phyloP scores from a whole-genome alignment of 64 coral and sea anemone genomes.

The Actinia equina region DNA sequence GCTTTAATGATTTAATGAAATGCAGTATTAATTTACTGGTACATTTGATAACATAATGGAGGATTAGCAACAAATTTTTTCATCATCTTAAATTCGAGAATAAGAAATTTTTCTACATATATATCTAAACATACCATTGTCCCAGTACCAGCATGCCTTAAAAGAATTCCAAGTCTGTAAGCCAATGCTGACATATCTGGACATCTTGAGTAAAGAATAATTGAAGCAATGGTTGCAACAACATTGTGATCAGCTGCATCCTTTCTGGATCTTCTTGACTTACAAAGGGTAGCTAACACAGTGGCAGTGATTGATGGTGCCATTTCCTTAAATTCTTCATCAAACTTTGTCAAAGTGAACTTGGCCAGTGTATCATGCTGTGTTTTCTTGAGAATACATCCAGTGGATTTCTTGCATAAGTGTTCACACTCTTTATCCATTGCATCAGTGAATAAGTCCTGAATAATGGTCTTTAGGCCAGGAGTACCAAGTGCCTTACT shows the following conservation, averaged over 20 bases:
- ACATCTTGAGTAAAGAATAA: constrained; percentile 23
- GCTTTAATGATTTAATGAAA: too few relatives aligned
- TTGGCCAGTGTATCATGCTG: not conserved
- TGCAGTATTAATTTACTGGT: too few relatives aligned
- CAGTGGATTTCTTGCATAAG: not conserved
- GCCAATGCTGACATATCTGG: constrained; percentile 40
- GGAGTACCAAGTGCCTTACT: not conserved
- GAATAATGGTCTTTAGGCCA: not conserved
- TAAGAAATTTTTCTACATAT: too few relatives aligned
- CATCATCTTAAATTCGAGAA: too few relatives aligned
- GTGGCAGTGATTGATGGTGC: constrained; percentile 27
- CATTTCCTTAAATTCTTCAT: constrained; percentile 9
- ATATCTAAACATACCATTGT: too few relatives aligned
- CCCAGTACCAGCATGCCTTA: constrained; percentile 19
- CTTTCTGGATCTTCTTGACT: constrained; percentile 33
- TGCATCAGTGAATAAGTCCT: not conserved
- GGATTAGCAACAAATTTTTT: too few relatives aligned
- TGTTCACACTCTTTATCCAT: not conserved
- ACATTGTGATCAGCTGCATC: constrained; percentile 16
- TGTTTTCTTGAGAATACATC: not conserved
- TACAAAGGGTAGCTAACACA: not conserved
- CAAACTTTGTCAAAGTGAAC: constrained; percentile 16
- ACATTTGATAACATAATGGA: too few relatives aligned
- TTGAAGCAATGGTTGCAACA: constrained; percentile 16
- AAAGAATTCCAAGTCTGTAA: constrained; percentile 32